phyloP scores from a whole-genome alignment of 1,140 invertebrate genomes.

The Sinonovacula constricta region DNA sequence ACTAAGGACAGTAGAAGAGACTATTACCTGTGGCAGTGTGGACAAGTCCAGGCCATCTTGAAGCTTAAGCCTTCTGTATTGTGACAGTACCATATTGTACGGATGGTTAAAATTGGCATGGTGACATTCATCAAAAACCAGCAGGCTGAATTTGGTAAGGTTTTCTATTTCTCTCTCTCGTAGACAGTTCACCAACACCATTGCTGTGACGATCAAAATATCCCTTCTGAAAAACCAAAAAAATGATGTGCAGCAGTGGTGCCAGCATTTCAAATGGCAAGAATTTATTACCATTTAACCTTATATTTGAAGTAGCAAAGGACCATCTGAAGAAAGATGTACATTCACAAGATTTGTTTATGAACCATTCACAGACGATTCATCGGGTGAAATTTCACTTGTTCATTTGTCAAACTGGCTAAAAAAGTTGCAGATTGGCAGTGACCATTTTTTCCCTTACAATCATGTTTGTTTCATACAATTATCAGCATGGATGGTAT shows the following conservation, averaged over 20 bases:
- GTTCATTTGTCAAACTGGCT: neutral
- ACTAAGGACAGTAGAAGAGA: too few relatives aligned
- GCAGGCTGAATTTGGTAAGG: slow-evolving; percentile 64
- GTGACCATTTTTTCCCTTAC: neutral
- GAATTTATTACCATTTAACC: too few relatives aligned
- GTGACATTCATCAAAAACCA: slow-evolving; percentile 78
- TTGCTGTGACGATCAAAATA: slow-evolving; percentile 75
- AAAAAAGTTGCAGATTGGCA: neutral
- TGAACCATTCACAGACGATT: too few relatives aligned
- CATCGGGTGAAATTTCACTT: too few relatives aligned
- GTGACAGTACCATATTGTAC: slow-evolving; percentile 74
- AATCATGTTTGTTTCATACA: neutral
- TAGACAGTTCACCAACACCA: slow-evolving; percentile 74
- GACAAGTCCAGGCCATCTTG: neutral
- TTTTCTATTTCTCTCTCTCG: slow-evolving; percentile 53
- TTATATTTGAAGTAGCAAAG: too few relatives aligned
- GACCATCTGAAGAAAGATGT: slow-evolving; percentile 8
- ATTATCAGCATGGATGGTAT: neutral
- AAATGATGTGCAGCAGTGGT: too few relatives aligned
- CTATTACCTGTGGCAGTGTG: slow-evolving; percentile 30
- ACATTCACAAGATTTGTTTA: too few relatives aligned
- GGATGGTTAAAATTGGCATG: slow-evolving; percentile 73
- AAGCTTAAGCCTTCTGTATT: slow-evolving; percentile 69
- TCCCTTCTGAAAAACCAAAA: slow-evolving; percentile 55
- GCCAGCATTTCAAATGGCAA: too few relatives aligned